These are phyloP conservation scores for Babylonia areolata DNA, from an alignment of 1,140 invertebrate genomes.

Conservation along the genomic window DNA sequence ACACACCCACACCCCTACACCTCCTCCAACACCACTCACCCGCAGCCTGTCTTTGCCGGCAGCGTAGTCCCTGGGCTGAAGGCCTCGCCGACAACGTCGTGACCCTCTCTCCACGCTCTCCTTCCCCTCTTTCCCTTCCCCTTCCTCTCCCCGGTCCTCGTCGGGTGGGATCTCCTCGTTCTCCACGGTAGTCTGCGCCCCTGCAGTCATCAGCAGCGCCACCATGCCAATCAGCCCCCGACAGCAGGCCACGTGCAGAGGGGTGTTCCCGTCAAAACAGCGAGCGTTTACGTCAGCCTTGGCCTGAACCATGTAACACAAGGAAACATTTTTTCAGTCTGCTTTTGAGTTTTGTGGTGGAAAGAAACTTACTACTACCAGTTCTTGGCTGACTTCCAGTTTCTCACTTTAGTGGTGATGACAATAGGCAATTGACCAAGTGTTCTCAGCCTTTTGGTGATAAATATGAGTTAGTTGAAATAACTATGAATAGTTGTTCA, in stretches of 20 bases:
- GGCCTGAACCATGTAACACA: no score
- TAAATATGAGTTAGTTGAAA: no score
- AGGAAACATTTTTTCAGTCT: no score
- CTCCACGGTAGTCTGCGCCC: constrained; percentile 66
- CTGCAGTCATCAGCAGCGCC: constrained; percentile 71
- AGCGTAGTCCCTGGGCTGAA: constrained; percentile 65
- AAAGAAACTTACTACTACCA: no score
- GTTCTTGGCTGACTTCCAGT: no score
- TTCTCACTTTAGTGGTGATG: no score
- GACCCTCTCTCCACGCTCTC: neutral
- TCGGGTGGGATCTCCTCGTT: constrained; percentile 60
- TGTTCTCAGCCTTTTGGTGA: no score
- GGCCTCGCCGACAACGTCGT: constrained; percentile 43
- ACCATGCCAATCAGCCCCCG: constrained; percentile 67
- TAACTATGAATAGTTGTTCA: no score
- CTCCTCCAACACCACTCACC: neutral
- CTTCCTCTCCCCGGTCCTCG: constrained; percentile 50
- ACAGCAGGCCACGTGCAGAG: constrained; percentile 73
- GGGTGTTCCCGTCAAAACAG: constrained; percentile 74
- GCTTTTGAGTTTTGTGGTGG: no score
- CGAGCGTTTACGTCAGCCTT: constrained; percentile 65
- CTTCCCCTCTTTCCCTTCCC: constrained; percentile 37
- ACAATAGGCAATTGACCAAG: no score
- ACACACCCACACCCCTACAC: no score
- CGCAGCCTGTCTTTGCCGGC: constrained; percentile 65